These are phyloP conservation scores for Desmodus rotundus DNA, from an alignment of 2,113 vertebrate species.

Conservation along the genomic window DNA sequence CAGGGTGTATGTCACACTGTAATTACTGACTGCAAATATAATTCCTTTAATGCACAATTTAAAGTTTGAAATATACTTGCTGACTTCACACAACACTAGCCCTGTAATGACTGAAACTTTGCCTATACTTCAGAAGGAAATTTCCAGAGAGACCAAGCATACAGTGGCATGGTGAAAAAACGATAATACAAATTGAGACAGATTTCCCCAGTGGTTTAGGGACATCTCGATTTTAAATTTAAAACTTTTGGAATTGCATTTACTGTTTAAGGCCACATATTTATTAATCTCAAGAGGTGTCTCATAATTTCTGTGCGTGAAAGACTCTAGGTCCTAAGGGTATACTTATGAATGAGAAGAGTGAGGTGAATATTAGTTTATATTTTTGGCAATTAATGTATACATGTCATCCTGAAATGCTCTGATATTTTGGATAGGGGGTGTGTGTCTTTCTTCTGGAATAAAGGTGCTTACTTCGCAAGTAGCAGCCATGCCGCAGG, in stretches of 20 bases:
- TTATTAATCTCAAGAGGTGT: neutral
- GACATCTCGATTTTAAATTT: neutral
- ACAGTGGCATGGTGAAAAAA: constrained; percentile 25
- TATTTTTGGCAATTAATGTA: neutral
- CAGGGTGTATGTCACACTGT: neutral
- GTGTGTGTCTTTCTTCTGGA: neutral
- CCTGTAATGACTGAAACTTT: neutral
- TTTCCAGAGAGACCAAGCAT: constrained; percentile 19
- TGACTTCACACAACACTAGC: constrained; percentile 15
- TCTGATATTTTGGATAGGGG: neutral
- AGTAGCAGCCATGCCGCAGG: neutral
- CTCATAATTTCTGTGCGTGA: neutral
- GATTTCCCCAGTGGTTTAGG: constrained; percentile 7
- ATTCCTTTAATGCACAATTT: constrained; percentile 20
- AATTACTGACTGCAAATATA: neutral
- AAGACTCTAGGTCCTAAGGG: neutral
- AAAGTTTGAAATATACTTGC: constrained; percentile 37
- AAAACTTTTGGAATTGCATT: constrained; percentile 4
- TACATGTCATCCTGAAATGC: neutral
- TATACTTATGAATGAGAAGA: neutral
- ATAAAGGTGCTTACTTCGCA: neutral
- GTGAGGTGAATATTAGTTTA: neutral
- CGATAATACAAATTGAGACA: neutral
- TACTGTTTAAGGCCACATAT: neutral
- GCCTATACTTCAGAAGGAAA: neutral